Conservation (phyloP, 1,140 invertebrate species). For the Latrodectus geometricus region DNA sequence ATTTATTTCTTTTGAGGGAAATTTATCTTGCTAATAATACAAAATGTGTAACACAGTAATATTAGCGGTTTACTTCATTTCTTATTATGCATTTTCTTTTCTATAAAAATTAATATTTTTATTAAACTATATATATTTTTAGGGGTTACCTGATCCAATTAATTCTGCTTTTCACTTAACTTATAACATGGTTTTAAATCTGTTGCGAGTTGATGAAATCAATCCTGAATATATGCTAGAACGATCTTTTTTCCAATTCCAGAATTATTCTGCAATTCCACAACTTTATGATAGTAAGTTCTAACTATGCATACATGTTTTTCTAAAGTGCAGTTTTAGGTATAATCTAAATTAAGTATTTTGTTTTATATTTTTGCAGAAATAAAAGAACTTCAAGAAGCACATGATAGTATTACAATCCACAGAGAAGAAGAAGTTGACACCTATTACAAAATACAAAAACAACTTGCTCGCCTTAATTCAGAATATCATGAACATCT, state of each 20-base stretch:
- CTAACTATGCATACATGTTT: not conserved
- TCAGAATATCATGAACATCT: constrained; percentile 83
- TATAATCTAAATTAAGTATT: not conserved
- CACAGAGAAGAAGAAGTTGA: constrained; percentile 81
- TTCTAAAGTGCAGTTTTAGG: not conserved
- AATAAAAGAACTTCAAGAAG: constrained; percentile 78
- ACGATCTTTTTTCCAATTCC: constrained; percentile 98
- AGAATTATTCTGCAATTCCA: constrained; percentile 96
- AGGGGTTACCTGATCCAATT: constrained; percentile 92
- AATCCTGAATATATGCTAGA: constrained; percentile 99
- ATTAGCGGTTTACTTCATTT: not conserved
- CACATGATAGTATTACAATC: constrained; percentile 73
- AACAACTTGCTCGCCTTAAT: constrained; percentile 82
- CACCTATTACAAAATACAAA: constrained; percentile 85
- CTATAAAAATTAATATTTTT: not conserved
- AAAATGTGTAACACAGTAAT: no score
- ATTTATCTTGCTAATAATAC: no score
- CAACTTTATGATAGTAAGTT: constrained; percentile 78
- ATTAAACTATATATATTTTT: constrained; percentile 24
- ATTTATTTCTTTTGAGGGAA: no score
- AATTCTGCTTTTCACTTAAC: constrained; percentile 99
- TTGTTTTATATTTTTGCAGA: constrained; percentile 71
- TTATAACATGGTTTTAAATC: constrained; percentile 99
- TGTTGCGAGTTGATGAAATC: constrained; percentile 96
- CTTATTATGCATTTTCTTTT: not conserved